Base-by-base conservation (phyloP, 1,140 invertebrate genomes). In the Drosophila lacteicornis region DNA sequence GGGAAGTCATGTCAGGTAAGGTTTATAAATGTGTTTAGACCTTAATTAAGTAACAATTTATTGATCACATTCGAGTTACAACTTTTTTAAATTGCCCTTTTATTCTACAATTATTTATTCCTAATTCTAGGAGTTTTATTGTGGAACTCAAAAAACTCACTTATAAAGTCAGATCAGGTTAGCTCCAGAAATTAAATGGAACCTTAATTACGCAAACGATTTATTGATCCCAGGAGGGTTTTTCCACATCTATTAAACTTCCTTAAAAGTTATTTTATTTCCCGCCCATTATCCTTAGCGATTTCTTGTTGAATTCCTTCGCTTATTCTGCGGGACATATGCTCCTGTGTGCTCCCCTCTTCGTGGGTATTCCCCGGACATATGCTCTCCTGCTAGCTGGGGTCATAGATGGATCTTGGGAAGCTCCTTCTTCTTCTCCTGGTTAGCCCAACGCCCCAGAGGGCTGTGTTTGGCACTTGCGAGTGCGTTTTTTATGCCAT, bases 401-500 rank as follows among this genome's bases (percentile, higher is more conserved):
- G 30, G 33, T 22, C 62, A 45, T 30, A 46, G 51, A 69, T 60
- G 43, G 22, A 56, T 56, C 19, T 40, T 25, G 36, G 25, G 13
- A 40, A 15, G n/a, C 6, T 27, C 5, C 50, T 7, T 33, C 36
- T 22, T 25, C 25, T 27, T 55, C 7, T 55, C 30, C 42, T 15
- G 9, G 8, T 12, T 55, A 22, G 33, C 33, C 9, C 3, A 36
- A 36, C 33, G n/a, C 33, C 38, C 45, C 43, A n/a, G 8, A 8
- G 43, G 38, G 36, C 12, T 58, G 36, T 50, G 51, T 81, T 55
- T 90, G 67, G 81, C 84, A 88, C 84, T 88, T 82, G 86, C 62
- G 73, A 82, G 76, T 83, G 84, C 83, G 75, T 88, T 87, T 87
- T 86, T 86, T 86, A 87, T 86, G 75, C 70, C 69, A 88, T 88